Base-by-base conservation (phyloP, 2,888 invertebrate genomes). In the Oxycera nigricornis region DNA sequence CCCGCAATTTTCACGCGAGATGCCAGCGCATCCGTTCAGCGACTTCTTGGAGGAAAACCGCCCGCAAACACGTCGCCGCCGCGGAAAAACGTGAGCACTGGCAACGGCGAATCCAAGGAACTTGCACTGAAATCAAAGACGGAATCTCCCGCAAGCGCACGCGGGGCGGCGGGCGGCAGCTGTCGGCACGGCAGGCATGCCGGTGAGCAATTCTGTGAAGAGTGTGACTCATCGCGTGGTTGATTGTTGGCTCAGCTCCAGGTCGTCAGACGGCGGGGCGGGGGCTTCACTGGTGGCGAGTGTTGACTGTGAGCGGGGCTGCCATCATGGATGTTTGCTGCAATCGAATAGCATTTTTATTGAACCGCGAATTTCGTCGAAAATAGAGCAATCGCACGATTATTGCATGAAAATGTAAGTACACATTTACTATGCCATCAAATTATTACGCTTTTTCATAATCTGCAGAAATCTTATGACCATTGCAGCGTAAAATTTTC, bases 201-300 rank as follows among this genome's bases (percentile, higher is more conserved):
- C 70, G 70, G 70, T 75, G 61, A 68, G 59, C 68, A 67, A 70
- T 70, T 68, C 73, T 72, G 39, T 22, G 55, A 41, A 17, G 31
- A 22, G 73, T 46, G 73, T 75, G 75, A 75, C 73, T 75, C 75
- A 75, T 73, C 52, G 55, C 24, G 41, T 39, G 46, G 73, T 73
- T 26, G 59, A n/a, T 28, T 26, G n/a, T 26, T 55, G 20, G 35
- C 35, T 20, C 20, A 24, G 57, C 28, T 61, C 61, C 17, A 28
- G 46, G 30, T 30, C 61, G 26, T 2, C 17, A 1, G n/a, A 2
- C 17, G 61, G 30, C 20, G 31, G 31, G 28, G 11, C 31, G 61
- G 31, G 22, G 57, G 28, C 57, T 26, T 28, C 57, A 28, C 20
- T 61, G 61, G 17, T 31, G 61, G 61, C 20, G 61, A 31, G 61